phyloP scores from a whole-genome alignment of 30 jellyfish, hydroid and myxozoan genomes.

The Aurelia sp. region DNA sequence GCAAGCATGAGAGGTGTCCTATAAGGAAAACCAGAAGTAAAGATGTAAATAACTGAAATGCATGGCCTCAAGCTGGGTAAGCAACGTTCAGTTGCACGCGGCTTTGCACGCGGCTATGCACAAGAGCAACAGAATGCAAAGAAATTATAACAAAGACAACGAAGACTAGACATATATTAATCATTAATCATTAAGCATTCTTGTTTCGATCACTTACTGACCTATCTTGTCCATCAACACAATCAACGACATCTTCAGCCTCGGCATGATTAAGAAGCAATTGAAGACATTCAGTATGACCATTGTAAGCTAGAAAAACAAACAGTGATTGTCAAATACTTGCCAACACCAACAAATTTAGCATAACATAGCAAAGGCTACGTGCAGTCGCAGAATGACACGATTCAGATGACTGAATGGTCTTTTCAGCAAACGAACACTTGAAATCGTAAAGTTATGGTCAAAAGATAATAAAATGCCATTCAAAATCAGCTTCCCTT shows the following conservation, averaged over 20 bases:
- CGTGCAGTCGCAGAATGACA: too few relatives aligned
- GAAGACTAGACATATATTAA: too few relatives aligned
- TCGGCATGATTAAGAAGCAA: conserved; percentile 91
- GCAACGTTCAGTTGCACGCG: background rate
- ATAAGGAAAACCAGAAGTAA: background rate
- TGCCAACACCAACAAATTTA: too few relatives aligned
- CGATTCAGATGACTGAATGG: too few relatives aligned
- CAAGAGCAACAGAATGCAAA: too few relatives aligned
- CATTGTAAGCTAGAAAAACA: conserved; percentile 80
- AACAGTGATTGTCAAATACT: background rate
- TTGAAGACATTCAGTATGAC: conserved; percentile 87
- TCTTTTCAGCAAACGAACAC: too few relatives aligned
- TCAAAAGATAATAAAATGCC: too few relatives aligned
- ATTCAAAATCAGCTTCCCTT: too few relatives aligned
- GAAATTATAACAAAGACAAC: too few relatives aligned
- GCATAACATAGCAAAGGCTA: too few relatives aligned
- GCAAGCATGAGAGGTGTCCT: conserved; percentile 99
- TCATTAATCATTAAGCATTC: background rate
- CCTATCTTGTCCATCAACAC: conserved; percentile 98
- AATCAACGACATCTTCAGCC: conserved; percentile 97
- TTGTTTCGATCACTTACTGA: background rate
- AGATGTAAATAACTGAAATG: background rate
- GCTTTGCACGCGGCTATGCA: background rate
- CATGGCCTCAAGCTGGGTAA: background rate
- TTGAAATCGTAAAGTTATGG: too few relatives aligned